Evolutionary conservation across 2,888 invertebrate species (phyloP), one percentile per base, ranked within the genome.

Genomic region (Brachypalpus laphriformis): DNA sequence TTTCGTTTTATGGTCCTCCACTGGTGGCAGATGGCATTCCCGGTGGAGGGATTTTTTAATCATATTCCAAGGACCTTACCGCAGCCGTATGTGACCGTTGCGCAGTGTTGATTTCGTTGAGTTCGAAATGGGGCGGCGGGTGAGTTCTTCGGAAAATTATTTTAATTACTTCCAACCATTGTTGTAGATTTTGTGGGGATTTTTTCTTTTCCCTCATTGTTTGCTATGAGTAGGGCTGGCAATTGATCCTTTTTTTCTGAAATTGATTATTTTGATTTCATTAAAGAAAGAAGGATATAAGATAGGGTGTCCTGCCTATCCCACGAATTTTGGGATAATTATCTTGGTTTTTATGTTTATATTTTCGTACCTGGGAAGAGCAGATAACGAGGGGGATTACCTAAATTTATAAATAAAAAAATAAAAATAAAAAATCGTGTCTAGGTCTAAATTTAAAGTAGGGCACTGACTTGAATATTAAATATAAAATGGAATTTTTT

Each of bases 1-100:
- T 14, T 65, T 74, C 16, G 31, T 51, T 74, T 54, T 54, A 45
- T 65, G 40, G 63, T 65, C 45, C 63, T 42, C 63, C 34, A 25
- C 4, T 56, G 74, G 54, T 65, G 45, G 34, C 74, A 74, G 74
- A 56, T 74, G 74, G 63, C 54, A 34, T 66, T 34, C 22, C 22
- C 42, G 34, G 22, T 0, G 14, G 34, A 51, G 31, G 25, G 37
- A 51, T 57, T 72, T 63, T 63, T 28, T 74, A 54, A 74, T 74
- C 61, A 42, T 63, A 54, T 74, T 63, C 42, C 54, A 63, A 49
- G 42, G 61, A 61, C 40, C n/a, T 49, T 47, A 16, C 37, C 37
- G 22, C 34, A 71, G 71, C 37, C 22, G 59, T 59, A 71, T 71
- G 57, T 47, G 71, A 25, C 37, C 66, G 66, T 51, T 66, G 51